Conservation (phyloP, 2,888 invertebrate genomes). For the Platycnemis pennipes region DNA sequence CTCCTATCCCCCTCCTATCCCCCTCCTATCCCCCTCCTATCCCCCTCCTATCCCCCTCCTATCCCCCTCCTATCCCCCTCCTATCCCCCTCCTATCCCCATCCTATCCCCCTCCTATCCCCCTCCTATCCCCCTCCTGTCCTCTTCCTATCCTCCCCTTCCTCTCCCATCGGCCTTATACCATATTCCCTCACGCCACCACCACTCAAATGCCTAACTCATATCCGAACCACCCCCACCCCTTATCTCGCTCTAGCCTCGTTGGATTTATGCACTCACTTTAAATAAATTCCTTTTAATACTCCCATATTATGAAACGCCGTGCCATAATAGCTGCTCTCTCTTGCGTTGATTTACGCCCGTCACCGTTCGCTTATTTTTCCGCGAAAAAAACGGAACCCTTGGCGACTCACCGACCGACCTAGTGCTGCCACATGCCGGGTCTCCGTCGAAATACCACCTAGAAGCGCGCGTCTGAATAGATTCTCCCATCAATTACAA, state of each 20-base stretch:
- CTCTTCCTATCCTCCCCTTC: not conserved
- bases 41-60: not conserved
- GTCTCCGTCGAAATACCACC: not conserved
- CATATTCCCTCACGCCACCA: no score
- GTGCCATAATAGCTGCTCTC: not conserved
- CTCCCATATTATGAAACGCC: not conserved
- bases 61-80: not conserved
- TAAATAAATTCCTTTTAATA: constrained; percentile 23
- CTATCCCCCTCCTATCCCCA: not conserved
- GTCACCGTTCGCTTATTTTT: not conserved
- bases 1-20: not conserved
- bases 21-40: not conserved
- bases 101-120: not conserved
- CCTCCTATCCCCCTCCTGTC: not conserved
- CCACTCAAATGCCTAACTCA: no score
- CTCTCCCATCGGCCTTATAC: no score
- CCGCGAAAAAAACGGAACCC: not conserved
- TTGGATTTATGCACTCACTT: not conserved
- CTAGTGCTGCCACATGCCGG: not conserved
- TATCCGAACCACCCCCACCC: no score
- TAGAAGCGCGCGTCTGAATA: not conserved
- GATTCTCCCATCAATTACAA: not conserved
- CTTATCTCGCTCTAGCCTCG: not conserved
- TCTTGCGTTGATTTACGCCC: not conserved
- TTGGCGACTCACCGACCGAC: not conserved